These are phyloP conservation scores for Cryptomyrus ogoouensis DNA, from an alignment of 2,113 vertebrate species.

Conservation along the genomic window DNA sequence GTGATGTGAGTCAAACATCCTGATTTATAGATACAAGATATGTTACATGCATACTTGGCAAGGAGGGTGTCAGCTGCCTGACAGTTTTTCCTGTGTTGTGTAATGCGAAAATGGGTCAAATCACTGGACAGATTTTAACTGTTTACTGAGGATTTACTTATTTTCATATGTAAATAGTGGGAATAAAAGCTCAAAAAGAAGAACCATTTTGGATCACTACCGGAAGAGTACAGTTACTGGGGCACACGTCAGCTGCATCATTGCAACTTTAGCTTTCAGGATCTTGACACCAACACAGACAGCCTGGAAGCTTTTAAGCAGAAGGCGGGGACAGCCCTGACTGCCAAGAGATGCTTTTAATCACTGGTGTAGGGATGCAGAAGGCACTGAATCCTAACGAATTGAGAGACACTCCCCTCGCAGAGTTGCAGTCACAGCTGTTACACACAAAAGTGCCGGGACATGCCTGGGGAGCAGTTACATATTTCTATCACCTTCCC, in stretches of 20 bases:
- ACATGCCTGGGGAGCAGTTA: background rate
- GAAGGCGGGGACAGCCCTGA: background rate
- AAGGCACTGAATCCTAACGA: background rate
- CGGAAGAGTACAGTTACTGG: background rate
- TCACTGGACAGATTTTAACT: background rate
- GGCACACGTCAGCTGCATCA: background rate
- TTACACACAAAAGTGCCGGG: background rate
- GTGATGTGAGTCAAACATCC: background rate
- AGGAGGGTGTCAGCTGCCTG: background rate
- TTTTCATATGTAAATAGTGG: background rate
- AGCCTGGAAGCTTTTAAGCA: background rate
- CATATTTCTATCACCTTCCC: background rate
- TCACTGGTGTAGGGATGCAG: background rate
- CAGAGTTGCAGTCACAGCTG: background rate
- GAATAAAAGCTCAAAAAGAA: background rate
- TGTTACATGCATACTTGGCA: background rate
- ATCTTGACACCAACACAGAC: background rate
- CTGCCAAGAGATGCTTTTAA: background rate
- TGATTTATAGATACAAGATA: background rate
- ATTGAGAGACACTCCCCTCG: background rate
- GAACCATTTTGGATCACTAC: background rate
- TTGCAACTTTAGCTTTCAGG: background rate
- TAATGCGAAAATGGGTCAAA: background rate
- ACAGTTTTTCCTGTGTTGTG: background rate
- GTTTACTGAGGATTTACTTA: background rate